phyloP scores from a whole-genome alignment of 1,140 invertebrate species.

The Cepaea nemoralis region DNA sequence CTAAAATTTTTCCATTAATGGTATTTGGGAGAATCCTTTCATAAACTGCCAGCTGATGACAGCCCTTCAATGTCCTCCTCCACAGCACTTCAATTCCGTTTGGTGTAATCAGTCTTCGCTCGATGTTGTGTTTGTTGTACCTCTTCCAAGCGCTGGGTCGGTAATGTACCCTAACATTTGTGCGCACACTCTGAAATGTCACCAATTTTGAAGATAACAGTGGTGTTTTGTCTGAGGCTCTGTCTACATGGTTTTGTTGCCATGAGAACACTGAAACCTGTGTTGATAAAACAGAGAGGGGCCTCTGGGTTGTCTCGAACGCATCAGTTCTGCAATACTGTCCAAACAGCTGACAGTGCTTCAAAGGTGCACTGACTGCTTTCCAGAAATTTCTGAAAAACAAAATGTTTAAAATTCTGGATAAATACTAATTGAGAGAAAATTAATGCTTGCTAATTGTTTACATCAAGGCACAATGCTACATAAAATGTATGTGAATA shows the following conservation, averaged over 20 bases:
- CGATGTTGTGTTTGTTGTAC: constrained; percentile 51
- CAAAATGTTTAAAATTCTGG: not conserved
- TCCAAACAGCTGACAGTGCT: not conserved
- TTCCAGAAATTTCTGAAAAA: constrained; percentile 13
- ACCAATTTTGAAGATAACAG: constrained; percentile 1
- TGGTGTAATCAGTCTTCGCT: constrained; percentile 40
- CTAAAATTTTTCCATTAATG: constrained; percentile 42
- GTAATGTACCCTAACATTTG: constrained; percentile 42
- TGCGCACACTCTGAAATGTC: constrained; percentile 31
- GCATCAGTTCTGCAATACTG: not conserved
- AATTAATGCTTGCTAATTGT: not conserved
- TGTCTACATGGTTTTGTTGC: not conserved
- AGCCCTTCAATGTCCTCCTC: constrained; percentile 49
- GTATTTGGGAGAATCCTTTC: constrained; percentile 44
- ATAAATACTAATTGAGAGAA: not conserved
- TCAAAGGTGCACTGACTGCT: not conserved
- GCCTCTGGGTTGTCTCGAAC: too few relatives aligned
- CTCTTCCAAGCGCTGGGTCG: constrained; percentile 51
- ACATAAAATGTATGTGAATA: too few relatives aligned
- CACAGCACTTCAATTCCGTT: constrained; percentile 48
- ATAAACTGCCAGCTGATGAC: constrained; percentile 42
- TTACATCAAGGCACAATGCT: too few relatives aligned
- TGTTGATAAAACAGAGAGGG: too few relatives aligned
- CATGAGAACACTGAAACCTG: not conserved
- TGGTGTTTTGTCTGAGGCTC: not conserved